Evolutionary conservation across 2,113 vertebrate species (phyloP).

Genomic region (Solenodon paradoxus): DNA sequence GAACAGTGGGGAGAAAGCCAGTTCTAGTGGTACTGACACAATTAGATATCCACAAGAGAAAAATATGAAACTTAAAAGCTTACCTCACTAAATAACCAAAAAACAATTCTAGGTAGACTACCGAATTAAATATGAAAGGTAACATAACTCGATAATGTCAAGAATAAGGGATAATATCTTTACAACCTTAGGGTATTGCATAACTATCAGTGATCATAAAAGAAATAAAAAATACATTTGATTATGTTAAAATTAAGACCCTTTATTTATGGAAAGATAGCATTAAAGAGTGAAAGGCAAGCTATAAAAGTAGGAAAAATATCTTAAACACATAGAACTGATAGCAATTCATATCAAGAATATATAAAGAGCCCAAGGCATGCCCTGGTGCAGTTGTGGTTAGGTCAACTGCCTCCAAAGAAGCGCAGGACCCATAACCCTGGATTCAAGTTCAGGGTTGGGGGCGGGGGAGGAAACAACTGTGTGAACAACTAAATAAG

Average conservation of each 20-base stretch:
- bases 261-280: background rate
- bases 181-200: background rate
- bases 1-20: background rate
- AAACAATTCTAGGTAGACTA: background rate
- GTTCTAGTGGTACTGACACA: background rate
- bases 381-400: no score
- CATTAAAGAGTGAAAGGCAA: background rate
- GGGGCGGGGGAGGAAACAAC: no score
- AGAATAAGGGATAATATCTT: background rate
- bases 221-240: background rate
- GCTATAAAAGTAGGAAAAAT: background rate
- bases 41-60: background rate
- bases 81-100: background rate
- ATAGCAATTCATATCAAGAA: background rate
- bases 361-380: no score
- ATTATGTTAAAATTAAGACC: constrained; percentile 5
- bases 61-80: background rate
- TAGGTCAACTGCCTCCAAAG: no score
- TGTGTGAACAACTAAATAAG: no score
- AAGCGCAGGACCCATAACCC: no score
- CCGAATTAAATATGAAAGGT: background rate
- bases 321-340: background rate
- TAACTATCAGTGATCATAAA: background rate
- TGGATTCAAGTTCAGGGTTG: no score
- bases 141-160: background rate